Conservation (phyloP, 2,797 vertebrate genomes). For the Characodon lateralis region DNA sequence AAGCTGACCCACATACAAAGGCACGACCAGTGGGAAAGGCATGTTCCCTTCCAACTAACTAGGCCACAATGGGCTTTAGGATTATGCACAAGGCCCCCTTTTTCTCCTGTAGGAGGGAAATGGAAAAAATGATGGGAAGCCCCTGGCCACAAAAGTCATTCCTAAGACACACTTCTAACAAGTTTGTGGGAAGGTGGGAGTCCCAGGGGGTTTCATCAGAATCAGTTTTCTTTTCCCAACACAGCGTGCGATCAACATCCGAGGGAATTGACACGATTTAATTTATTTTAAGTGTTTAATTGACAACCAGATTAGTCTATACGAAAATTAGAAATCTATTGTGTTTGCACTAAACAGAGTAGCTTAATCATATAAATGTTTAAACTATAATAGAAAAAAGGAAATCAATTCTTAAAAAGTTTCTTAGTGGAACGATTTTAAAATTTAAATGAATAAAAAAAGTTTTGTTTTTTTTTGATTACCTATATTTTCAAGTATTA, state of each 20-base stretch:
- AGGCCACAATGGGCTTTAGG: constrained; percentile 86
- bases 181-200: constrained; percentile 47
- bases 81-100: constrained; percentile 81
- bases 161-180: constrained; percentile 50
- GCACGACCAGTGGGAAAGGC: constrained; percentile 81
- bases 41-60: constrained; percentile 83
- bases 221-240: constrained; percentile 5
- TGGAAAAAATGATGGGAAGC: constrained; percentile 69
- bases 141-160: constrained; percentile 62
- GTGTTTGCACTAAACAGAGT: background rate
- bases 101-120: constrained; percentile 76
- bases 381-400: background rate
- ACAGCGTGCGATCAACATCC: background rate
- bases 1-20: constrained; percentile 88
- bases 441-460: background rate
- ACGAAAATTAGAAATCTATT: constrained; percentile 7
- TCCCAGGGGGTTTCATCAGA: constrained; percentile 37
- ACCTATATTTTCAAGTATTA: background rate
- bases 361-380: background rate
- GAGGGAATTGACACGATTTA: background rate
- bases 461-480: background rate
- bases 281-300: background rate
- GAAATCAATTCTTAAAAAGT: background rate
- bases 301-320: constrained; percentile 17
- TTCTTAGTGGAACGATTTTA: background rate